Evolutionary conservation across 1,140 invertebrate species (phyloP).

Genomic region (Bemisia tabaci): DNA sequence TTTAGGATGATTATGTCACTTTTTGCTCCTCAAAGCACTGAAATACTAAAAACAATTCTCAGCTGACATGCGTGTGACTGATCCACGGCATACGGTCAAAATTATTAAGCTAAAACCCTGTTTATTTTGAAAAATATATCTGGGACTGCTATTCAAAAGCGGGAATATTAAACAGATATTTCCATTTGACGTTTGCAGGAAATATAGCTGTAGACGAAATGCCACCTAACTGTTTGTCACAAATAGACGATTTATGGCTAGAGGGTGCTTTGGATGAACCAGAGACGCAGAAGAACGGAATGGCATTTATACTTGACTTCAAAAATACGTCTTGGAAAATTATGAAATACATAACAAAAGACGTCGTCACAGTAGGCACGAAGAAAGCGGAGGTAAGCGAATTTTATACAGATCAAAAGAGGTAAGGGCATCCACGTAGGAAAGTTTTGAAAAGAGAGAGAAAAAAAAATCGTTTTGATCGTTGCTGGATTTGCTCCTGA

Average conservation of each 20-base stretch:
- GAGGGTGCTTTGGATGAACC: constrained; percentile 26
- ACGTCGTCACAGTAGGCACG: constrained; percentile 23
- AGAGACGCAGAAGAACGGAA: constrained; percentile 26
- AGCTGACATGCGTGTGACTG: no score
- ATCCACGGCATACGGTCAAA: no score
- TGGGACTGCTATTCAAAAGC: no score
- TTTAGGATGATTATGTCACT: no score
- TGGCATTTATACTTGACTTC: constrained; percentile 30
- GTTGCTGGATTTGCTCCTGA: no score
- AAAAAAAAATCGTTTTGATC: no score
- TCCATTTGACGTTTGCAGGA: constrained; percentile 12
- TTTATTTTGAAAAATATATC: no score
- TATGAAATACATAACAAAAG: constrained; percentile 28
- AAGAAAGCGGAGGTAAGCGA: constrained; percentile 24
- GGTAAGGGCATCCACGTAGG: not conserved
- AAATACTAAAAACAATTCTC: no score
- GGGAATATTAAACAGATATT: no score
- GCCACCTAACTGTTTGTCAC: constrained; percentile 17
- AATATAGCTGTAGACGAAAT: constrained; percentile 19
- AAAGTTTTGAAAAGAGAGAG: no score
- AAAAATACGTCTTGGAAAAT: constrained; percentile 25
- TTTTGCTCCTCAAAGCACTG: no score
- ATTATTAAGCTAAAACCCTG: no score
- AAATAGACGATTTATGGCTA: constrained; percentile 27
- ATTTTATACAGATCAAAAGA: not conserved